Evolutionary conservation across 2,797 vertebrate species (phyloP).

Genomic region (Coracias cyanogaster): DNA sequence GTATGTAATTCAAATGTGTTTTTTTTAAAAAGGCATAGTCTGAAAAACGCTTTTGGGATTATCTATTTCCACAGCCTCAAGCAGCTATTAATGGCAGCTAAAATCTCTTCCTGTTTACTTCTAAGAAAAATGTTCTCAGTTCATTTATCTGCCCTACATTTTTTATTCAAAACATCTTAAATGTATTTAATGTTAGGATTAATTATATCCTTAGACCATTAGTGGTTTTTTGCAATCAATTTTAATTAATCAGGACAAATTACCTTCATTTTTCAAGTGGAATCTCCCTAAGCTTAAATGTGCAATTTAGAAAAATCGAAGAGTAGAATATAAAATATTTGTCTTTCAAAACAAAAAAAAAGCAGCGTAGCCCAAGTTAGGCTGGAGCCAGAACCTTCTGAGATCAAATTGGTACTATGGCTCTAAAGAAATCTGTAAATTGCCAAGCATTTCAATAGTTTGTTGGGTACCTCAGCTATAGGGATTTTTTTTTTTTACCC

Average conservation of each 20-base stretch:
- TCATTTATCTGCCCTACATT: not conserved
- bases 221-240: not conserved
- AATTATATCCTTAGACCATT: not conserved
- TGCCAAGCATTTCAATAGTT: not conserved
- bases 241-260: not conserved
- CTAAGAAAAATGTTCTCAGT: not conserved
- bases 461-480: not conserved
- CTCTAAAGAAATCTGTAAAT: not conserved
- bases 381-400: not conserved
- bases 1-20: not conserved
- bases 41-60: constrained; percentile 3
- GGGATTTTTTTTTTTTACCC: not conserved
- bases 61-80: not conserved
- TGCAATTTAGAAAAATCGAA: not conserved
- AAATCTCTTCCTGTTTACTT: constrained; percentile 39
- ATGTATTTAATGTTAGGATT: not conserved
- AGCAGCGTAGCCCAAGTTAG: not conserved
- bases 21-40: not conserved
- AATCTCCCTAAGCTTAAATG: not conserved
- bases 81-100: not conserved
- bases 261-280: not conserved
- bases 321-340: not conserved
- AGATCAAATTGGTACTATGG: not conserved
- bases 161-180: not conserved
- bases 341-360: not conserved